Evolutionary conservation across 2,113 vertebrate genomes (phyloP), one percentile per base, ranked within the genome.

Genomic region (Passerina amoena): DNA sequence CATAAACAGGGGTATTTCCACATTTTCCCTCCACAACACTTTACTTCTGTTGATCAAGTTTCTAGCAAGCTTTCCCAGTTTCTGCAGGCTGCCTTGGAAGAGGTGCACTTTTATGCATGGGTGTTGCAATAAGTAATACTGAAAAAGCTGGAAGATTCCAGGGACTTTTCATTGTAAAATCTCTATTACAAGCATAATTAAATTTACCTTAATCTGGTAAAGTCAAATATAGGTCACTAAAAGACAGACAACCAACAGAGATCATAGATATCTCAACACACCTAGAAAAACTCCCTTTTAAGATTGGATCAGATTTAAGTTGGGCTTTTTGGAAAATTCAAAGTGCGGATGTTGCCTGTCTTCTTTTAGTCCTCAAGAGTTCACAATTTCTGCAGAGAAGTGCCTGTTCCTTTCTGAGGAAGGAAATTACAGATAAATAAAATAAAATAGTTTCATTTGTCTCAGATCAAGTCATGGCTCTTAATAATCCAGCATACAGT

Each of bases 1-100:
- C 0, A 4, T 35, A 38, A 10, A 13, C 9, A 13, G 3, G 4
- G 2, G 0, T 54, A 47, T 54, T 75, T 54, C 23, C 35, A 31
- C 6, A 20, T 31, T 88, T 83, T 87, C 6, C 6, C 9, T 64
- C 7, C 14, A 66, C 4, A 65, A n/a, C 1, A 5, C 10, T 78
- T 66, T 33, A n/a, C 82, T 75, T 86, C 14, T 50, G 3, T 37
- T 44, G 13, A 63, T 56, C 21, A 64, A 28, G 1, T 22, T 54
- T 70, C 20, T 59, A 42, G 15, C 13, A 86, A 37, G 21, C 4
- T 47, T 54, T 54, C 21, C 35, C 38, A 9, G 9, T 27, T 86
- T 86, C 27, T 44, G 6, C 12, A 66, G n/a, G 23, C 7, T 60
- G 12, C 23, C 8, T 94, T 57, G 64, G 31, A 91, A 87, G 20